Conservation (phyloP, 2,797 vertebrate genomes). For the Rhabdophis nuchalis region DNA sequence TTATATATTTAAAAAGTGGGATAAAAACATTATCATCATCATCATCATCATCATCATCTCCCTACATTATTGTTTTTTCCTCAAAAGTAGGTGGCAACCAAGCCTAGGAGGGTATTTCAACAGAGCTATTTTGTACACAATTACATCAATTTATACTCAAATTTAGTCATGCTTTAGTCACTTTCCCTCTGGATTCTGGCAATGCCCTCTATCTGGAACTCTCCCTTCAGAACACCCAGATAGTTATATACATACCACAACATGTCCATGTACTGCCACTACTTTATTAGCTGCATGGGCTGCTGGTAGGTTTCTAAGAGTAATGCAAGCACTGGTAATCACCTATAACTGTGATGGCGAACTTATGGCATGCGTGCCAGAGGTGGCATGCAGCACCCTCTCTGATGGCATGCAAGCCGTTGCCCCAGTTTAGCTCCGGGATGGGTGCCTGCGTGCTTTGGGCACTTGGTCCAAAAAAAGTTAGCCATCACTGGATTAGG, state of each 20-base stretch:
- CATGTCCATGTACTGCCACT: neutral
- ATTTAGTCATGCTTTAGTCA: neutral
- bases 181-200: neutral
- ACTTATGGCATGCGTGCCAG: too few species aligned
- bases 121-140: neutral
- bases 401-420: too few species aligned
- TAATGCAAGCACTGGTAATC: neutral
- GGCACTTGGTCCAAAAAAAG: too few species aligned
- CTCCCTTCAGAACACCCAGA: neutral
- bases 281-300: neutral
- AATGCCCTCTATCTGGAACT: neutral
- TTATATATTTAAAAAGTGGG: neutral
- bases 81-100: neutral
- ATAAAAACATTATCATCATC: neutral
- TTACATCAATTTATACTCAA: neutral
- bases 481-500: too few species aligned
- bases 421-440: too few species aligned
- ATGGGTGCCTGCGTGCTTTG: too few species aligned
- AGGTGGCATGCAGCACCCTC: too few species aligned
- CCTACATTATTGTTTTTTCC: neutral
- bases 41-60: neutral
- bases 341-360: neutral
- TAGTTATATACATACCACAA: neutral
- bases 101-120: neutral
- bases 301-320: neutral